Evolutionary conservation across 2,888 invertebrate species (phyloP).

Genomic region (Platycheirus rosarum): DNA sequence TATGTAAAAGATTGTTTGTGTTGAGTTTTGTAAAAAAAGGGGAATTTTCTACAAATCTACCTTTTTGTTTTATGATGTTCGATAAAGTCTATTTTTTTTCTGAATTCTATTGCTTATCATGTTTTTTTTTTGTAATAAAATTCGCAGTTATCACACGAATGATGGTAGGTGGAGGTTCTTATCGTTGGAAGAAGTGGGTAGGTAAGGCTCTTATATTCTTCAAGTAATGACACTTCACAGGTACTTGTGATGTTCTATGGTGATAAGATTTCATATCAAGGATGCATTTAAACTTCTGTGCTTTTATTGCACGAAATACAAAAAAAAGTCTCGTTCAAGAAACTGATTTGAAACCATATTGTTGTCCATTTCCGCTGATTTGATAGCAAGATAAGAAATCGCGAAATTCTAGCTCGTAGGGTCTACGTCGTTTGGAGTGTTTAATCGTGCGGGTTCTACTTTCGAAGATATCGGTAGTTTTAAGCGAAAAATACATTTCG

Average conservation of each 20-base stretch:
- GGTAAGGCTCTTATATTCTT: constrained; percentile 1
- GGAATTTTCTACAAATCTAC: constrained; percentile 27
- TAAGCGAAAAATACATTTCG: not conserved
- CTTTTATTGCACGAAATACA: not conserved
- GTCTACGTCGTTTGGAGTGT: not conserved
- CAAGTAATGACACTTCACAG: constrained; percentile 25
- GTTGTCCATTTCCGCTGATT: constrained; percentile 16
- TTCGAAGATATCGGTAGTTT: not conserved
- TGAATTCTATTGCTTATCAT: not conserved
- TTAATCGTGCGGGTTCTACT: constrained; percentile 8
- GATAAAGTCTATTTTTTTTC: not conserved
- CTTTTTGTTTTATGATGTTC: constrained; percentile 8
- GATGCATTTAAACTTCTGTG: constrained; percentile 16
- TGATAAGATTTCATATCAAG: constrained; percentile 17
- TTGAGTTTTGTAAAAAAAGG: constrained; percentile 12
- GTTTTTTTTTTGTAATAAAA: constrained; percentile 13
- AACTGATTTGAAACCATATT: not conserved
- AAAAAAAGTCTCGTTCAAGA: not conserved
- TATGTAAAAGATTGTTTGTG: not conserved
- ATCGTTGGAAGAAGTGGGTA: constrained; percentile 1
- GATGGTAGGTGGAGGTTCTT: not conserved
- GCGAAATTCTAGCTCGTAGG: constrained; percentile 1
- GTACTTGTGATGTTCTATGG: not conserved
- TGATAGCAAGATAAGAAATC: not conserved
- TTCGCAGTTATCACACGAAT: not conserved